Conservation (phyloP, 2,797 vertebrate genomes). For the Myotis planiceps region DNA sequence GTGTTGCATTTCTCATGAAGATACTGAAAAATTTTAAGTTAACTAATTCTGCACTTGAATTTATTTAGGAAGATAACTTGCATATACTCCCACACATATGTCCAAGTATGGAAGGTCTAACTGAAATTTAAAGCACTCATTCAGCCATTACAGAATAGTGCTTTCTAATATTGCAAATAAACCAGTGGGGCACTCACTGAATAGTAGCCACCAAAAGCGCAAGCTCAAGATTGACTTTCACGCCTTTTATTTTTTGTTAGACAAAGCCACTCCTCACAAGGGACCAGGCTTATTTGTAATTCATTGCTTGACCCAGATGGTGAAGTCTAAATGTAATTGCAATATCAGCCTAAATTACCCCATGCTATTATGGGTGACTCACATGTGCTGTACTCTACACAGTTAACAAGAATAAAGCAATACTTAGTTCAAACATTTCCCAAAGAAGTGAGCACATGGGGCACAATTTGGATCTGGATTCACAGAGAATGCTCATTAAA, state of each 20-base stretch:
- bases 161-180: neutral
- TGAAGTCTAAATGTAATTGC: slow-evolving; percentile 71
- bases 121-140: neutral
- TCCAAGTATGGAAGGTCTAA: neutral
- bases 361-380: slow-evolving; percentile 66
- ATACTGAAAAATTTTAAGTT: neutral
- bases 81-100: neutral
- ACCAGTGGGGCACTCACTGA: neutral
- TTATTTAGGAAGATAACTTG: neutral
- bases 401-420: slow-evolving; percentile 74
- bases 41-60: neutral
- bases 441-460: slow-evolving; percentile 53
- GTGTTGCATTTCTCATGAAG: neutral
- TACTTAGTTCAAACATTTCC: slow-evolving; percentile 58
- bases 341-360: slow-evolving; percentile 67
- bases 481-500: slow-evolving; percentile 71
- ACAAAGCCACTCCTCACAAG: slow-evolving; percentile 47
- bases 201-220: neutral
- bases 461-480: slow-evolving; percentile 58
- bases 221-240: slow-evolving; percentile 32
- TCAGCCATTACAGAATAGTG: neutral
- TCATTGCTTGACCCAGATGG: slow-evolving; percentile 75
- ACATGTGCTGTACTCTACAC: slow-evolving; percentile 43
- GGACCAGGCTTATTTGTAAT: slow-evolving; percentile 45
- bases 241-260: slow-evolving; percentile 52